Base-by-base conservation (phyloP, 1,140 invertebrate species). In the Plodia interpunctella region DNA sequence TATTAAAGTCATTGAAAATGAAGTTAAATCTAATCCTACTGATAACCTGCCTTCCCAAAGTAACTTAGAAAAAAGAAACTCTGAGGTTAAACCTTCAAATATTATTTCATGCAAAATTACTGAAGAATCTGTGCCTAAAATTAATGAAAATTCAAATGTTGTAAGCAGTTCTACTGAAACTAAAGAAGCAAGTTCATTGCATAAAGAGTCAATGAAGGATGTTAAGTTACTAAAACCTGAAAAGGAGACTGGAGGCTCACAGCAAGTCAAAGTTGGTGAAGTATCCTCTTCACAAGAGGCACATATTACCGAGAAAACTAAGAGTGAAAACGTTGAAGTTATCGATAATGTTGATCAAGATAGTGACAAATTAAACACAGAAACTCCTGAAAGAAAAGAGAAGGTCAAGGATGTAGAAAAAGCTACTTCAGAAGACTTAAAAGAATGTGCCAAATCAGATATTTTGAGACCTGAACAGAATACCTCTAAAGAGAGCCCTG, bases 141-240 rank as follows among this genome's bases (percentile, higher is more conserved):
- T n/a, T 28, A 30, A 11, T 21, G 21, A 25, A 15, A 15, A n/a
- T 15, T 1, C 5, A 30, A n/a, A 54, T 28, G n/a, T 54, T 54
- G 21, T 28, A 15, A 54, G 52, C 28, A 54, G 52, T 54, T 28
- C 52, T 10, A 54, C 28, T n/a, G 10, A 54, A 52, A 20, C 8
- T 5, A 5, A 15, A 44, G n/a, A 17, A 5, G 3, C 38, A n/a
- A 44, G 38, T 44, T 15, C 38, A 17, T 44, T 44, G 38, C 13
- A 2, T 10, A 44, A 15, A 15, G 13, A 44, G 1, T 44, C n/a
- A 44, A 15, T 1, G 1, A n/a, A 44, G 15, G n/a, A 15, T 5
- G 13, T 15, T n/a, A 44, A 15, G n/a, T 15, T 44, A 44, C 8
- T 11, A 35, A 13, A 44, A 44, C 13, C n/a, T 44, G 38, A 44